A percentile compares a stretch with the other conserved stretches of the same genome.
These are phyloP conservation scores for Poecilia velifera DNA, from an alignment of 2,797 vertebrate species.

Conservation along the genomic window DNA sequence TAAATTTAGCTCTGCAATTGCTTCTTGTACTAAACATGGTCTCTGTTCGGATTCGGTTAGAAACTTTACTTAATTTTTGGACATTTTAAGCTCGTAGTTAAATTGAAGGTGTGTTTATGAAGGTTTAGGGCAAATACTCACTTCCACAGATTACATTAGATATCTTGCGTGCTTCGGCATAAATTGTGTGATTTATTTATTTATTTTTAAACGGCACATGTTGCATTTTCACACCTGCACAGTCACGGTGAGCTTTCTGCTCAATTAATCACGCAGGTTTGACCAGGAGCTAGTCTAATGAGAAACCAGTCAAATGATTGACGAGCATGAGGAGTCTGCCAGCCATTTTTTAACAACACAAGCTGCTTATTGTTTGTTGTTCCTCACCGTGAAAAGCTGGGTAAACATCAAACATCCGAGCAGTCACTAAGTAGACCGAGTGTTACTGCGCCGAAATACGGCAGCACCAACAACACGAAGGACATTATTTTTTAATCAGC, in stretches of 20 bases:
- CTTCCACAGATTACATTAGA: not conserved
- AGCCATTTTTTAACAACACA: slow-evolving; percentile 67
- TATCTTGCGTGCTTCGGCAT: not conserved
- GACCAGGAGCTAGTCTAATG: slow-evolving; percentile 71
- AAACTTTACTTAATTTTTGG: not conserved
- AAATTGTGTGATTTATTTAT: not conserved
- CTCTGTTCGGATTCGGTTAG: not conserved
- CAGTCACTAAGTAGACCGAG: slow-evolving; percentile 50
- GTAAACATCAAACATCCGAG: slow-evolving; percentile 58
- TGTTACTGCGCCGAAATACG: slow-evolving; percentile 41
- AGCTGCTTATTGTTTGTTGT: slow-evolving; percentile 72
- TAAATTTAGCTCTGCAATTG: not conserved
- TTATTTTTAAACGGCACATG: slow-evolving; percentile 42
- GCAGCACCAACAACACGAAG: slow-evolving; percentile 50
- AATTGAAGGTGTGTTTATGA: not conserved
- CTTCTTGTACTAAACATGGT: not conserved
- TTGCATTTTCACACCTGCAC: slow-evolving; percentile 70
- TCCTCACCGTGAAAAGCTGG: slow-evolving; percentile 65
- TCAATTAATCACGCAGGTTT: slow-evolving; percentile 72
- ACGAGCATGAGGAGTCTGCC: slow-evolving; percentile 65
- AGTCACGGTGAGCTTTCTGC: slow-evolving; percentile 52
- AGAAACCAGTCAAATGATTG: slow-evolving; percentile 74
- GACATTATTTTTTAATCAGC: slow-evolving; percentile 76
- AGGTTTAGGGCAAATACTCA: not conserved
- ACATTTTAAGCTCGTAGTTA: not conserved